Conservation (phyloP, 2,797 vertebrate genomes). For the Brotula barbata region DNA sequence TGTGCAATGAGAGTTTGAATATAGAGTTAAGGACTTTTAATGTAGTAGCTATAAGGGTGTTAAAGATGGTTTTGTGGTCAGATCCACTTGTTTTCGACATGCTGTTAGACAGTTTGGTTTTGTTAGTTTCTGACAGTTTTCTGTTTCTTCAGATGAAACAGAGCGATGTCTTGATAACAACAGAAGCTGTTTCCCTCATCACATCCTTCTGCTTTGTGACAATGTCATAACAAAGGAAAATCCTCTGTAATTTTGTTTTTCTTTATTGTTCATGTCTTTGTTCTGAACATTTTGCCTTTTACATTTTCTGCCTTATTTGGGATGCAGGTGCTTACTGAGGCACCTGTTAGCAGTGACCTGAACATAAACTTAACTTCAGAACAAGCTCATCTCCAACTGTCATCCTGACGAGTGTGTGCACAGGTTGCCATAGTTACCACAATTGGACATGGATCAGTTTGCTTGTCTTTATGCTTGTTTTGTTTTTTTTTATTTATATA, state of each 20-base stretch:
- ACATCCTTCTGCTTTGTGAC: not conserved
- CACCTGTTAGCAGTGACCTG: too few relatives aligned
- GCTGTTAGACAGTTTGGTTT: too few relatives aligned
- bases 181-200: too few relatives aligned
- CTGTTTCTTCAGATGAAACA: slow-evolving; percentile 2
- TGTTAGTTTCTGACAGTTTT: too few relatives aligned
- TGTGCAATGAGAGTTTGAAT: slow-evolving; percentile 20
- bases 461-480: not conserved
- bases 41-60: not conserved
- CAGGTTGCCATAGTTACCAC: not conserved
- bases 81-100: too few relatives aligned
- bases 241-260: slow-evolving; percentile 24
- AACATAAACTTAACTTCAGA: not conserved
- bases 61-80: too few relatives aligned
- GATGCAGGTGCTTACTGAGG: slow-evolving; percentile 54
- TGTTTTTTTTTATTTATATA: too few relatives aligned
- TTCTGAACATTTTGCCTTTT: slow-evolving; percentile 37
- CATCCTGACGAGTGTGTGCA: slow-evolving; percentile 3
- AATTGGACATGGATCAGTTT: not conserved
- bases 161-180: not conserved
- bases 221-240: slow-evolving; percentile 12
- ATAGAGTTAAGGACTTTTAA: slow-evolving; percentile 3
- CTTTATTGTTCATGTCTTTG: slow-evolving; percentile 36
- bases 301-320: slow-evolving; percentile 65
- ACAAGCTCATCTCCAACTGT: slow-evolving; percentile 4